phyloP scores from a whole-genome alignment of 1,140 invertebrate genomes.

The Thaumetopoea pityocampa region DNA sequence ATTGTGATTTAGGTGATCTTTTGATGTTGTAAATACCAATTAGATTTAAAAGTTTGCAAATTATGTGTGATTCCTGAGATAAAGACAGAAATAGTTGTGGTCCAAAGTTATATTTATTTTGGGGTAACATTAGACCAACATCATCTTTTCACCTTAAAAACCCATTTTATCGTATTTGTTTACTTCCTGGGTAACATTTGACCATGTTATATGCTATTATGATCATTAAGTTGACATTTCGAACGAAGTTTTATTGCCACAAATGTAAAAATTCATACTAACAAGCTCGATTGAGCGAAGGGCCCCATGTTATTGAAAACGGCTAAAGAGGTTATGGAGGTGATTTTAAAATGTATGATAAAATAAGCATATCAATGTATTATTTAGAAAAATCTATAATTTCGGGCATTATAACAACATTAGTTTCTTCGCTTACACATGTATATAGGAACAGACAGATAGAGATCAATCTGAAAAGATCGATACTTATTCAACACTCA shows the following conservation, averaged over 20 bases:
- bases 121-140: conserved; percentile 1
- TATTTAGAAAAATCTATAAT: conserved; percentile 1
- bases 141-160: neutral
- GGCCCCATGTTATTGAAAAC: neutral
- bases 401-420: neutral
- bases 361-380: neutral
- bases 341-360: neutral
- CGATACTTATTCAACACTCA: conserved; percentile 1
- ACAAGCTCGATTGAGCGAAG: neutral
- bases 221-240: neutral
- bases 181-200: conserved; percentile 3
- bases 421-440: neutral
- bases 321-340: neutral
- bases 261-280: conserved; percentile 1
- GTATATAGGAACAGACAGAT: neutral
- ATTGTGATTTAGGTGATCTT: neutral
- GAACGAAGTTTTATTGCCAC: conserved; percentile 3
- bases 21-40: conserved; percentile 2
- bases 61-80: neutral
- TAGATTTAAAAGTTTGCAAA: conserved; percentile 1
- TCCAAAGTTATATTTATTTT: conserved; percentile 2
- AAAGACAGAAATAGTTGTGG: neutral
- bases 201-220: neutral
- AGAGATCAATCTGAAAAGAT: conserved; percentile 1
- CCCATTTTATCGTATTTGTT: neutral